These are phyloP conservation scores for Eilema sororculum DNA, from an alignment of 2,888 invertebrate species.

Conservation along the genomic window DNA sequence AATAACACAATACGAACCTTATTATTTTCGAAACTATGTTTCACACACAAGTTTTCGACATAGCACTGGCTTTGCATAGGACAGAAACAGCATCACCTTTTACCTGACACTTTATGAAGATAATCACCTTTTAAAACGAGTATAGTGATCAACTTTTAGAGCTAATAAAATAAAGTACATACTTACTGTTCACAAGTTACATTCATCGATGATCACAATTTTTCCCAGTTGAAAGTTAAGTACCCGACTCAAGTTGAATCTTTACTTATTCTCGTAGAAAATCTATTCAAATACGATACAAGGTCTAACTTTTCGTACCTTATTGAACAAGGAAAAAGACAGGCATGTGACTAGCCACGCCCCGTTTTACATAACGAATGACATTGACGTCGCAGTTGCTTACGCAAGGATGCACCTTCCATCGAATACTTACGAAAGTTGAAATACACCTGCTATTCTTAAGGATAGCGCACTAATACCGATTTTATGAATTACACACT, in stretches of 20 bases:
- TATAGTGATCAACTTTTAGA: too few relatives aligned
- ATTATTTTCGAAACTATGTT: slow-evolving; percentile 58
- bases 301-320: background rate
- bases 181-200: too few relatives aligned
- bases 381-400: slow-evolving; percentile 66
- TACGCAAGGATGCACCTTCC: slow-evolving; percentile 76
- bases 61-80: slow-evolving; percentile 29
- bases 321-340: slow-evolving; percentile 19
- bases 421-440: slow-evolving; percentile 66
- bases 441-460: slow-evolving; percentile 52
- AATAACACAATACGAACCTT: slow-evolving; percentile 62
- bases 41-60: slow-evolving; percentile 52
- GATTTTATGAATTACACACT: background rate
- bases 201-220: background rate
- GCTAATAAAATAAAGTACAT: too few relatives aligned
- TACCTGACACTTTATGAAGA: background rate
- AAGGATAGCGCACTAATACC: slow-evolving; percentile 41
- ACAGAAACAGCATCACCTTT: slow-evolving; percentile 15
- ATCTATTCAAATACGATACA: background rate
- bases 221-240: background rate
- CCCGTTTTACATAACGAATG: slow-evolving; percentile 68
- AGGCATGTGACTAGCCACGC: slow-evolving; percentile 55
- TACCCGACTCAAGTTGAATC: background rate
- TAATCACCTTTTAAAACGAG: too few relatives aligned
- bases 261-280: background rate